phyloP scores from a whole-genome alignment of 2,888 invertebrate genomes.

The Lasioglossum calceatum region DNA sequence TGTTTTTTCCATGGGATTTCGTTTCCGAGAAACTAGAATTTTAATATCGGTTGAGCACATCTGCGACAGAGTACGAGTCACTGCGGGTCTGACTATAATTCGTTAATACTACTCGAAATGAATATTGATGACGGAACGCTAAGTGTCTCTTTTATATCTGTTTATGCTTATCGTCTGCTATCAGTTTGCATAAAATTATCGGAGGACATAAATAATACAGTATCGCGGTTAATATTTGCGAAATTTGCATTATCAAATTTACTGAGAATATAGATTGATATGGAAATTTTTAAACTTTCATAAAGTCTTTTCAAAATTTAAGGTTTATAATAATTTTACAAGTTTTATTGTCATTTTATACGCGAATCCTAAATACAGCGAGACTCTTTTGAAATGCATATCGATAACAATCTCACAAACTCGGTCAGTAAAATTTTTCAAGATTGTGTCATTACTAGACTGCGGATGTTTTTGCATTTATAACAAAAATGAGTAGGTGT shows the following conservation, averaged over 20 bases:
- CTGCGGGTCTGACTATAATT: neutral
- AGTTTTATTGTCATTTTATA: neutral
- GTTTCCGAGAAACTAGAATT: neutral
- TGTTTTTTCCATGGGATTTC: neutral
- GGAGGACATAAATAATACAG: neutral
- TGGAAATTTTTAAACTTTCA: neutral
- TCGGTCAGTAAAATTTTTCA: neutral
- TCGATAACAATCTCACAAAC: neutral
- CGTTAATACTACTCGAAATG: neutral
- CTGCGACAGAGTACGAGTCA: neutral
- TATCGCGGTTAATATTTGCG: neutral
- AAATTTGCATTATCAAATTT: neutral
- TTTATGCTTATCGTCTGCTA: neutral
- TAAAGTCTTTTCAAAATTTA: neutral
- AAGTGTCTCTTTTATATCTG: neutral
- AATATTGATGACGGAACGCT: neutral
- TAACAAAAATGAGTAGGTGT: too few species aligned
- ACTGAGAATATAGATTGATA: neutral
- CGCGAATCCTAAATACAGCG: neutral
- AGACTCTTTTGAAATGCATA: neutral
- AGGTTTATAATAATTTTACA: neutral
- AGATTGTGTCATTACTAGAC: too few species aligned
- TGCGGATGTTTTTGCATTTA: too few species aligned
- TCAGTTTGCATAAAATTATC: neutral
- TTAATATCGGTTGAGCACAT: neutral